Conservation (phyloP, 2,888 invertebrate genomes). For the Dasysyrphus albostriatus region DNA sequence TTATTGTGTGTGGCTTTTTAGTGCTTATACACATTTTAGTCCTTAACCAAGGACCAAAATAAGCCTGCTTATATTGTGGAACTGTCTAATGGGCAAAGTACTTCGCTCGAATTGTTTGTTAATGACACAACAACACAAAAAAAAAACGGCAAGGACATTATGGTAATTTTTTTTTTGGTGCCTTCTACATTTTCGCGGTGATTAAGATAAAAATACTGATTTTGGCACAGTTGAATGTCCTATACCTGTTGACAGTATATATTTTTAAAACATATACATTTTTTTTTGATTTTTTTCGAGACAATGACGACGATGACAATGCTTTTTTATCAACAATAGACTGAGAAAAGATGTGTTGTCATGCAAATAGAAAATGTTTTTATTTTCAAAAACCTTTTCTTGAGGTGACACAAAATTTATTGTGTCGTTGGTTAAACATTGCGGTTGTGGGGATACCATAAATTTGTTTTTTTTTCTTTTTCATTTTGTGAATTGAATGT, state of each 20-base stretch:
- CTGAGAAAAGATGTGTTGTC: slow-evolving; percentile 14
- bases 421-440: slow-evolving; percentile 35
- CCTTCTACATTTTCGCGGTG: slow-evolving; percentile 70
- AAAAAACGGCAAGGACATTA: slow-evolving; percentile 56
- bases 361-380: slow-evolving; percentile 63
- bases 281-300: slow-evolving; percentile 7
- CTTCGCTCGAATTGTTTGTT: slow-evolving; percentile 66
- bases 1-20: slow-evolving; percentile 6
- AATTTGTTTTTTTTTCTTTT: not conserved
- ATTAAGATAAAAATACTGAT: slow-evolving; percentile 69
- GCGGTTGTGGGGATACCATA: not conserved
- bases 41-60: slow-evolving; percentile 20
- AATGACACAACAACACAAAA: slow-evolving; percentile 47
- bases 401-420: slow-evolving; percentile 52
- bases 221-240: slow-evolving; percentile 54
- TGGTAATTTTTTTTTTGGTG: slow-evolving; percentile 66
- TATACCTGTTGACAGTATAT: slow-evolving; percentile 61
- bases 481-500: not conserved
- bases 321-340: slow-evolving; percentile 41
- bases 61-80: slow-evolving; percentile 34
- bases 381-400: slow-evolving; percentile 52
- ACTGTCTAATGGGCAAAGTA: slow-evolving; percentile 67
- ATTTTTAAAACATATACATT: not conserved
- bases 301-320: not conserved
- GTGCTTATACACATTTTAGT: slow-evolving; percentile 15